Evolutionary conservation across 2,888 invertebrate species (phyloP).

Genomic region (Synanthedon myopaeformis): DNA sequence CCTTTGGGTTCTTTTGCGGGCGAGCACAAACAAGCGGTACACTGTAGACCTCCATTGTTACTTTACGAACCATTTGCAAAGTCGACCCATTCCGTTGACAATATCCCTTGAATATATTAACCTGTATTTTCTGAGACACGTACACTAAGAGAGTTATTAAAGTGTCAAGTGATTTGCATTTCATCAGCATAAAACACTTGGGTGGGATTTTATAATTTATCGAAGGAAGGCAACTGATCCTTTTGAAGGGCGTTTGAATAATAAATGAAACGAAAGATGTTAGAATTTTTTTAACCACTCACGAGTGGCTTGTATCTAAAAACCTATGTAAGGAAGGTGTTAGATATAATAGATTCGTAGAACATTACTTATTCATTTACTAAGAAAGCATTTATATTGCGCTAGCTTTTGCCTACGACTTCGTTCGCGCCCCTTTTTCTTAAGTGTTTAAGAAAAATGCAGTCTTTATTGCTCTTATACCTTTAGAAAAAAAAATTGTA

Average conservation of each 20-base stretch:
- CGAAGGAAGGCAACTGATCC: slow-evolving; percentile 31
- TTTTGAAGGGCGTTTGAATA: slow-evolving; percentile 38
- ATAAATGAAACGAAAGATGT: slow-evolving; percentile 28
- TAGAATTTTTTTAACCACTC: slow-evolving; percentile 3
- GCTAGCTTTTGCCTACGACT: too few relatives aligned
- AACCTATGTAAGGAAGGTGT: too few relatives aligned
- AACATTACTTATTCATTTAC: too few relatives aligned
- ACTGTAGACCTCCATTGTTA: neutral
- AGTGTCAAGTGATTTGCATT: slow-evolving; percentile 35
- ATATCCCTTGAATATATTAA: slow-evolving; percentile 5
- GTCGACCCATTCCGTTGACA: slow-evolving; percentile 4
- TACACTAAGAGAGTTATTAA: slow-evolving; percentile 11
- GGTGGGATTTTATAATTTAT: slow-evolving; percentile 42
- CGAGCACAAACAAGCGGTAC: neutral
- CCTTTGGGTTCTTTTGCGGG: neutral
- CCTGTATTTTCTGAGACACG: slow-evolving; percentile 7
- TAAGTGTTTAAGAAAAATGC: too few relatives aligned
- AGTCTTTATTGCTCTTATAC: too few relatives aligned
- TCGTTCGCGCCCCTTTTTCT: too few relatives aligned
- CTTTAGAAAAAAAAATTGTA: too few relatives aligned
- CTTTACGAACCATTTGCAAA: slow-evolving; percentile 4
- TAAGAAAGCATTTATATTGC: too few relatives aligned
- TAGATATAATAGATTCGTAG: too few relatives aligned
- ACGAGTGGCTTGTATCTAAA: too few relatives aligned
- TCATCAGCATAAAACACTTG: slow-evolving; percentile 31